Conservation (phyloP, 2,797 vertebrate species). For the Danio tinwini region DNA sequence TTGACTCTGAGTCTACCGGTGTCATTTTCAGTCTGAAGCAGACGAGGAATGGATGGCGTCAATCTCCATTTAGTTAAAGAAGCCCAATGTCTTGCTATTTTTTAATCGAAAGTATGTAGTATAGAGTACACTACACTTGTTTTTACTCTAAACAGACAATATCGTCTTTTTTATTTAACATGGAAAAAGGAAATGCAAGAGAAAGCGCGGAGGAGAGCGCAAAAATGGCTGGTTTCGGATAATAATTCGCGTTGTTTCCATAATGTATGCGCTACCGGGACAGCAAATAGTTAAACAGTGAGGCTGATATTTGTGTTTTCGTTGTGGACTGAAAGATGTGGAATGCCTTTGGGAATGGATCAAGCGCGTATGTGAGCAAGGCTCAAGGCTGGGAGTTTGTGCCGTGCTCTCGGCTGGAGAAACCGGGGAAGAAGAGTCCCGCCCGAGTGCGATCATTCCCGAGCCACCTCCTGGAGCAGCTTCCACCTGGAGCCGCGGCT, state of each 20-base stretch:
- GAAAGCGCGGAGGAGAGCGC: constrained; percentile 55
- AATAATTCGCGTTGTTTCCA: constrained; percentile 63
- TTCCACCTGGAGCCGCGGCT: constrained; percentile 54
- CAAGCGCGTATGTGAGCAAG: constrained; percentile 57
- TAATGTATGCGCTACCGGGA: constrained; percentile 15
- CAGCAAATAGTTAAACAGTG: constrained; percentile 9
- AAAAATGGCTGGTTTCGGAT: constrained; percentile 70
- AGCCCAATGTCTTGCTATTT: constrained; percentile 21
- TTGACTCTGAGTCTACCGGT: constrained; percentile 63
- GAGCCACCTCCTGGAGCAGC: constrained; percentile 68
- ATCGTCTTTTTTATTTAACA: constrained; percentile 59
- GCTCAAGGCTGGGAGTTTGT: constrained; percentile 76
- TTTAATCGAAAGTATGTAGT: not conserved
- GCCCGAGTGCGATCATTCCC: constrained; percentile 73
- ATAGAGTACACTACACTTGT: not conserved
- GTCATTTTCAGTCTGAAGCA: constrained; percentile 60
- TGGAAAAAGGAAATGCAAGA: constrained; percentile 64
- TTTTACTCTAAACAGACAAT: constrained; percentile 67
- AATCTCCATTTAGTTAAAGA: not conserved
- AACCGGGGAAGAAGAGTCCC: constrained; percentile 66
- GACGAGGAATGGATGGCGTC: not conserved
- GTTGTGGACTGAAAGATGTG: constrained; percentile 64
- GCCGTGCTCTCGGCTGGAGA: constrained; percentile 68
- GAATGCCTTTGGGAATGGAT: constrained; percentile 74
- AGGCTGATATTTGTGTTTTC: constrained; percentile 44